Evolutionary conservation across 2,888 invertebrate species (phyloP).

Genomic region (Rhyacophila evoluta): DNA sequence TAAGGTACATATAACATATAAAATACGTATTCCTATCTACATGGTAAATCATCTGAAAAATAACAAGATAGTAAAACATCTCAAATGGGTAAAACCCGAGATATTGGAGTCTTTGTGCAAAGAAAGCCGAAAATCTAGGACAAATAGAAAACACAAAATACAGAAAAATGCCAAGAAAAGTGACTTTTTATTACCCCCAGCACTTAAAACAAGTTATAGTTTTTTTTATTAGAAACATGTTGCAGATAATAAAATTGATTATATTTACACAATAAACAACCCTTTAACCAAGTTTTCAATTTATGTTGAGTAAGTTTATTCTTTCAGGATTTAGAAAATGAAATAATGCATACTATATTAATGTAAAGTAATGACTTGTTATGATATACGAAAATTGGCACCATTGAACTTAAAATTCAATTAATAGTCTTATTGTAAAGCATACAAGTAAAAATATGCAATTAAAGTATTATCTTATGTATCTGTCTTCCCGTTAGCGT

Average conservation of each 20-base stretch:
- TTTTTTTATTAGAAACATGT: not conserved
- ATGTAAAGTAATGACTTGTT: no score
- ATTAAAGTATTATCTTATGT: no score
- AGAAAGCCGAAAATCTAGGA: slow-evolving; percentile 17
- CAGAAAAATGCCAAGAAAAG: not conserved
- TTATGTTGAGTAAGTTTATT: no score
- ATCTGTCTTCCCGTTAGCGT: no score
- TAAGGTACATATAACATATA: slow-evolving; percentile 27
- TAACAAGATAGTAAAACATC: slow-evolving; percentile 39
- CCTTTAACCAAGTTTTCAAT: no score
- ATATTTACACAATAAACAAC: no score
- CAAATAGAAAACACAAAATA: not conserved
- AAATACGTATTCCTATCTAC: slow-evolving; percentile 32
- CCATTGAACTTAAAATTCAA: no score
- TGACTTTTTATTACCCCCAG: not conserved
- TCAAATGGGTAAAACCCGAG: slow-evolving; percentile 2
- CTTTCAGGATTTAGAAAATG: no score
- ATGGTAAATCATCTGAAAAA: slow-evolving; percentile 38
- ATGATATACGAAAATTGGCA: no score
- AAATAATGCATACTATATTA: no score
- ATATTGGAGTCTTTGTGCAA: slow-evolving; percentile 4
- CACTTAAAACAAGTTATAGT: slow-evolving; percentile 7
- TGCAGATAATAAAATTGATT: not conserved
- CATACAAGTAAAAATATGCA: no score
- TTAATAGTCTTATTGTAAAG: no score